Percentiles rank a stretch among this genome's conserved stretches.
Evolutionary conservation across 64 coral and sea anemone genomes (phyloP).

Genomic region (Cladopsammia gracilis): DNA sequence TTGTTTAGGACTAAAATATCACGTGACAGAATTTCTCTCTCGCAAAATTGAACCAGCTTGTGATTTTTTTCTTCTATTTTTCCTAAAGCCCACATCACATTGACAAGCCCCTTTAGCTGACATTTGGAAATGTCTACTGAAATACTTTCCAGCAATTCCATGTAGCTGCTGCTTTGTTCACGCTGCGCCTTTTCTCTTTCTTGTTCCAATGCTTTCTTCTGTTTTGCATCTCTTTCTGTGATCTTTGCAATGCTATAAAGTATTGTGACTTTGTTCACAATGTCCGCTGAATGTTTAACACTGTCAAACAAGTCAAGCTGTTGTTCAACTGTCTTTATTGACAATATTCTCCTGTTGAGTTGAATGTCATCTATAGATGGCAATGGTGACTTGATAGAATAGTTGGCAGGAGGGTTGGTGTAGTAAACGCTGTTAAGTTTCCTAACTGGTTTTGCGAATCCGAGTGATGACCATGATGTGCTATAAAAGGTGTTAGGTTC

Average conservation of each 20-base stretch:
- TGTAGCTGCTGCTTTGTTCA: not conserved
- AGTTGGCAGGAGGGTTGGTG: not conserved
- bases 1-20: not conserved
- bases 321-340: not conserved
- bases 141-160: not conserved
- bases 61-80: not conserved
- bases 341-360: conserved; percentile 5
- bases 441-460: not conserved
- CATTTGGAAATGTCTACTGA: not conserved
- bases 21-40: conserved; percentile 4
- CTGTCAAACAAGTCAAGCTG: not conserved
- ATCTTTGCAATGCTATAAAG: conserved; percentile 26
- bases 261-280: conserved; percentile 1
- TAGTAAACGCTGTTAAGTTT: not conserved
- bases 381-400: not conserved
- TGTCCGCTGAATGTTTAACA: not conserved
- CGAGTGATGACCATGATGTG: not conserved
- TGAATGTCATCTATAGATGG: not conserved
- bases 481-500: not conserved
- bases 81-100: conserved; percentile 4
- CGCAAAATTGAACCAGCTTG: not conserved
- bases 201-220: not conserved
- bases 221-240: not conserved
- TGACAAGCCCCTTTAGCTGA: not conserved
- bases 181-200: not conserved